Evolutionary conservation across 2,797 vertebrate genomes (phyloP), one percentile per base, ranked within the genome.

Genomic region (Coracias cyanogaster): DNA sequence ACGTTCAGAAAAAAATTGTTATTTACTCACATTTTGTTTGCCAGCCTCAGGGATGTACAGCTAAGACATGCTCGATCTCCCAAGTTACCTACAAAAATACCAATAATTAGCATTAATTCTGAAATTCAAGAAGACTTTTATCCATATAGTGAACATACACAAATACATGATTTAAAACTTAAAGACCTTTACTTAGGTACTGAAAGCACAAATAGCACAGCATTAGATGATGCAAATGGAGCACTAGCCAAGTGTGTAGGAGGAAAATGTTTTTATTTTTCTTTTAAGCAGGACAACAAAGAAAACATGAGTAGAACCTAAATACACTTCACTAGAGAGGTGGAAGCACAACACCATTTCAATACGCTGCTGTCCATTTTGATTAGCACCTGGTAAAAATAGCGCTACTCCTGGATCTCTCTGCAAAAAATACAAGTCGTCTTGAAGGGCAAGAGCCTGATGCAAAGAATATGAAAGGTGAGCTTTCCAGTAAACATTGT

Each of bases 21-120:
- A 20, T 65, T 92, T 97, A 98, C 98, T 98, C 98, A 99, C 99
- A 97, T 97, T 80, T 96, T 98, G 96, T 96, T 98, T 90, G 97
- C 95, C 91, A 99, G 88, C 95, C 98, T 97, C 93, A 98, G 96
- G 10, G 98, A 97, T 41, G 98, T 95, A 95, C 99, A 99, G 80
- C 96, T 98, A 83, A 99, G 98, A 97, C 99, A 99, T 15, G 97
- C 70, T 12, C 96, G 96, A 77, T 98, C 98, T 79, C 98, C 97
- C 84, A 98, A 87, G 91, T 98, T 98, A 94, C 98, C 99, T 99
- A 93, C 33, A 95, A 98, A 67, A 92, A 94, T 51, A 89, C 64
- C 43, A 66, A 69, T 17, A 55, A 83, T 71, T 46, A 93, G 48
- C 26, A 84, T 14, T 43, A 82, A n/a, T 48, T 79, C 28, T 58